Conservation (phyloP, 1,140 invertebrate species). For the Anadara kagoshimensis region DNA sequence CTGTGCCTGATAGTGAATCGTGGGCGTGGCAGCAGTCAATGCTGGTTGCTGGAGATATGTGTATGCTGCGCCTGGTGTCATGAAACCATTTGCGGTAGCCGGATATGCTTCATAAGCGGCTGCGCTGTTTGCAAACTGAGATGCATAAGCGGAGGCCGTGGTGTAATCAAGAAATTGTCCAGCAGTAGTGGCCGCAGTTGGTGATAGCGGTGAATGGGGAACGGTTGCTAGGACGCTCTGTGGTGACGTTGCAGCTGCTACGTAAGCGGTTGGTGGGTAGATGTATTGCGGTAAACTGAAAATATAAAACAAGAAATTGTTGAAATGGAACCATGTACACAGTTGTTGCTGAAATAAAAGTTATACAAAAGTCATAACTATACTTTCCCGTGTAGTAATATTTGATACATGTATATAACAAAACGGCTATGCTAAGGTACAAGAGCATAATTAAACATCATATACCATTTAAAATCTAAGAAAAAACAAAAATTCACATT, state of each 20-base stretch:
- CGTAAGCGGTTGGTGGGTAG: conserved; percentile 56
- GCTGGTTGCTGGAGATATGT: conserved; percentile 59
- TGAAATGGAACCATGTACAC: background rate
- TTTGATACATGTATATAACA: too few relatives aligned
- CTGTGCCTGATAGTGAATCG: conserved; percentile 57
- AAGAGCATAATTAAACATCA: too few relatives aligned
- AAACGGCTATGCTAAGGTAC: too few relatives aligned
- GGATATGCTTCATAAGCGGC: conserved; percentile 52
- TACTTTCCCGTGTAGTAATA: too few relatives aligned
- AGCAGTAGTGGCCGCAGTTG: conserved; percentile 42
- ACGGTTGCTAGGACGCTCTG: conserved; percentile 47
- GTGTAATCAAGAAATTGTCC: conserved; percentile 56
- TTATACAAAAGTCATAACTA: too few relatives aligned
- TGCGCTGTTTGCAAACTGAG: conserved; percentile 42
- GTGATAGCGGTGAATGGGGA: conserved; percentile 49
- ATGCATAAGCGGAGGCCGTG: conserved; percentile 40
- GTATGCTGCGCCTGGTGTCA: conserved; percentile 52
- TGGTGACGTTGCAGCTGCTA: conserved; percentile 44
- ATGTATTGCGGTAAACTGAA: conserved; percentile 60
- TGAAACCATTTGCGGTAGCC: conserved; percentile 38
- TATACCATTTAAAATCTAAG: too few relatives aligned
- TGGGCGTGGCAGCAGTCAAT: conserved; percentile 46
- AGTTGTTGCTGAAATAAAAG: background rate
- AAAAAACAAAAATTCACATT: too few relatives aligned
- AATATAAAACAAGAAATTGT: conserved; percentile 3